Conservation (phyloP, 2,797 vertebrate species). For the Tarsius wallacei region DNA sequence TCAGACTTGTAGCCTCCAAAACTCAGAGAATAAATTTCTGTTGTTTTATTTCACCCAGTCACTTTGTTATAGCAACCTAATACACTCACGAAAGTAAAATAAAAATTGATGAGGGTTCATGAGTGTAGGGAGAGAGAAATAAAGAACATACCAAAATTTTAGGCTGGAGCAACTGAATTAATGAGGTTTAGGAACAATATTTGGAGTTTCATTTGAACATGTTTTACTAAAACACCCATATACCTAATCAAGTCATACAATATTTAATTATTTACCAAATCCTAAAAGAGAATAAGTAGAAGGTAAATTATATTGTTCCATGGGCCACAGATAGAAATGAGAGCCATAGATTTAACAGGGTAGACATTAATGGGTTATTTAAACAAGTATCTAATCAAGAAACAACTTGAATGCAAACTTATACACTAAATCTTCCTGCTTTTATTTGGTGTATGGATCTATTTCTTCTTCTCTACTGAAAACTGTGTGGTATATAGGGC, state of each 20-base stretch:
- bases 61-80: too few species aligned
- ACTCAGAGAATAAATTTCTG: too few species aligned
- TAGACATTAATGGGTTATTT: background rate
- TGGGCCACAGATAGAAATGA: background rate
- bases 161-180: background rate
- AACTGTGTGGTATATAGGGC: background rate
- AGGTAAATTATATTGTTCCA: background rate
- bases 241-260: background rate
- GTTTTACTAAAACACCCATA: constrained; percentile 20
- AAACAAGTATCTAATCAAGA: background rate
- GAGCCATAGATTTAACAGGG: background rate
- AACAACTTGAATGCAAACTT: background rate
- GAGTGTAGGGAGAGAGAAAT: background rate
- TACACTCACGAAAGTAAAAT: background rate
- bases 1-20: too few species aligned
- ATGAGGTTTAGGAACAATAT: background rate
- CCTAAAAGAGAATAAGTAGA: background rate
- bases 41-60: too few species aligned
- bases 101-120: background rate
- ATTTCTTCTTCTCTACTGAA: background rate
- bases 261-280: constrained; percentile 32
- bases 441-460: background rate
- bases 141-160: constrained; percentile 24
- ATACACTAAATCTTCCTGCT: background rate
- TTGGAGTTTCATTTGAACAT: background rate